A percentile compares a stretch with the other conserved stretches of the same genome.
Evolutionary conservation across 53 echinoderm and acorn worm genomes (phyloP).

Genomic region (Mesocentrotus franciscanus): DNA sequence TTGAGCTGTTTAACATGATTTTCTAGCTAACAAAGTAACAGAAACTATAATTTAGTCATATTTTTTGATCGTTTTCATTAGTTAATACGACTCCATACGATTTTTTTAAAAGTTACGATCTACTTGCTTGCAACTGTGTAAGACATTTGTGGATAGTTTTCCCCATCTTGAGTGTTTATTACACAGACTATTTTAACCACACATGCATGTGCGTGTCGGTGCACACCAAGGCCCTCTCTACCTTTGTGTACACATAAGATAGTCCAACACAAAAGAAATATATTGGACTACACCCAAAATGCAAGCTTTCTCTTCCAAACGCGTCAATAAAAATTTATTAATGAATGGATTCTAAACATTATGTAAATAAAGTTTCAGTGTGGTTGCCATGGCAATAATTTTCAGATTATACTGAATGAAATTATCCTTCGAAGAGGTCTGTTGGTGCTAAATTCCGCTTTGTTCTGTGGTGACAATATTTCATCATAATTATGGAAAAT

Average conservation of each 20-base stretch:
- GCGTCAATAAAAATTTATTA: neutral
- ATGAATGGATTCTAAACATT: neutral
- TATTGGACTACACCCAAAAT: constrained; percentile 36
- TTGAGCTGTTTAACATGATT: too few species aligned
- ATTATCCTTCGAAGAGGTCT: too few species aligned
- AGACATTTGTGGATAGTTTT: neutral
- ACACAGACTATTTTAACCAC: neutral
- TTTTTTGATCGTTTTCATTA: neutral
- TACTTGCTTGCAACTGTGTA: neutral
- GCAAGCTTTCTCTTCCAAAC: constrained; percentile 2
- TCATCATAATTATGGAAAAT: too few species aligned
- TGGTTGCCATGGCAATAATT: neutral
- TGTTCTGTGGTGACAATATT: too few species aligned
- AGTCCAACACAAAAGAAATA: neutral
- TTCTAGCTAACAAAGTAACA: neutral
- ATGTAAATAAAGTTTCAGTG: neutral
- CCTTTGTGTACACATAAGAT: neutral
- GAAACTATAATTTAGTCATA: neutral
- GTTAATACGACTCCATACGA: neutral
- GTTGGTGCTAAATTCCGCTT: too few species aligned
- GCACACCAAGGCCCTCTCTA: neutral
- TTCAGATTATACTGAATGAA: too few species aligned
- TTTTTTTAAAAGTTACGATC: neutral
- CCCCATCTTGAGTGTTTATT: neutral
- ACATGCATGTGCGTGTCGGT: neutral